Base-by-base conservation (phyloP, 2,797 vertebrate species). In the Triplophysa yarkandensis region DNA sequence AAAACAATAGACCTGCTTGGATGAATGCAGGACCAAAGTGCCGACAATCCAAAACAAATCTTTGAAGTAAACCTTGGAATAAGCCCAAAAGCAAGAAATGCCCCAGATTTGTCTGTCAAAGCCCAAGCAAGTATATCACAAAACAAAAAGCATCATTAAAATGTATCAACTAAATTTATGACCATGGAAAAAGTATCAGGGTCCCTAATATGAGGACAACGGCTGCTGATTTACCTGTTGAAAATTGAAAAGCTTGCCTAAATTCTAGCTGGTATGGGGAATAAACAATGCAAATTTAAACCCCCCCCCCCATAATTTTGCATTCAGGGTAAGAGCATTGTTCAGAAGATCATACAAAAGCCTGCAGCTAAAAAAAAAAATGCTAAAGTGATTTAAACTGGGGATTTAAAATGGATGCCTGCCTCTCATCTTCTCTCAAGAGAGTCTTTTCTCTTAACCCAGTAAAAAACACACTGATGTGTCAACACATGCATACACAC, bases 381-480 rank as follows among this genome's bases (percentile, higher is more conserved):
- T 79, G 83, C 84, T 83, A 84, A 85, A 79, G 82, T 74, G 81
- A 79, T 88, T 87, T 85, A 85, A 87, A 84, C 73, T 71, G 80
- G 84, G 84, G 82, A 86, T 88, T 88, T 88, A 85, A 88, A 88
- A 89, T 88, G 83, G 86, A 87, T 85, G 85, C 86, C 81, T 85
- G 79, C 84, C 81, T 68, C 82, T 52, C 77, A 78, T 81, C 77
- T 65, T 58, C 64, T 63, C 64, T 34, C 36, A 68, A 32, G 10
- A 65, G 50, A 67, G 83, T 44, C 30, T 60, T 23, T 8, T 48
- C 55, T 62, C 65, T 61, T 4, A 48, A 27, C 4, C 21, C 8
- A 28, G 30, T 17, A 52, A 25, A 52, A 75, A 30, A 30, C 28
- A 65, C 72, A 68, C 57, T 68, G 21, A 46, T 57, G 60, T 44